These are phyloP conservation scores for Atta colombica DNA, from an alignment of 1,140 invertebrate genomes.

Conservation along the genomic window DNA sequence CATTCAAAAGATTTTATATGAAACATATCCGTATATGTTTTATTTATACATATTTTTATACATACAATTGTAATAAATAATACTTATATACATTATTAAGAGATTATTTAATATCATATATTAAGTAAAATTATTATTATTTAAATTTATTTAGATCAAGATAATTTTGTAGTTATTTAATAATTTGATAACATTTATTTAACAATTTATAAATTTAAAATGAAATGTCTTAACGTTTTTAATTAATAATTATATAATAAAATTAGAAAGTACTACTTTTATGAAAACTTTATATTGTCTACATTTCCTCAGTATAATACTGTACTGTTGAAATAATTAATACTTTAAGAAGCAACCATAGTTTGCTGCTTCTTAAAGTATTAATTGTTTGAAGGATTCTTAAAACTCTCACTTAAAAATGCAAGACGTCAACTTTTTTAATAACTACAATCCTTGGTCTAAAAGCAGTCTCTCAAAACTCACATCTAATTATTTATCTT, in stretches of 20 bases:
- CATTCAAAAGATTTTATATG: neutral
- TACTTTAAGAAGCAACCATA: neutral
- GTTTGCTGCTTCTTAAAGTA: neutral
- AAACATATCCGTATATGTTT: neutral
- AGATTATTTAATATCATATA: neutral
- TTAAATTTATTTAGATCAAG: neutral
- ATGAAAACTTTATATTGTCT: neutral
- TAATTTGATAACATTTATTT: neutral
- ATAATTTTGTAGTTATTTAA: slow-evolving; percentile 13
- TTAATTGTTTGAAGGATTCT: slow-evolving; percentile 18
- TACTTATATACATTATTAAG: neutral
- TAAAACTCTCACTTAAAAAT: slow-evolving; percentile 1
- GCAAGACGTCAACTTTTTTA: slow-evolving; percentile 54
- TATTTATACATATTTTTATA: neutral
- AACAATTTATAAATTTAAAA: neutral
- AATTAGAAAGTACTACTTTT: neutral
- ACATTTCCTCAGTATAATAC: neutral
- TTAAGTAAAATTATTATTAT: neutral
- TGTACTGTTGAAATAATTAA: neutral
- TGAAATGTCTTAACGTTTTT: neutral
- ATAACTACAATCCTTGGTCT: slow-evolving; percentile 18
- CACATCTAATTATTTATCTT: slow-evolving; percentile 57
- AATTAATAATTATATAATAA: neutral
- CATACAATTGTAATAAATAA: neutral
- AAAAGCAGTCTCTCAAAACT: slow-evolving; percentile 35